phyloP scores from a whole-genome alignment of 2,797 vertebrate species.

The Anguilla marmorata region DNA sequence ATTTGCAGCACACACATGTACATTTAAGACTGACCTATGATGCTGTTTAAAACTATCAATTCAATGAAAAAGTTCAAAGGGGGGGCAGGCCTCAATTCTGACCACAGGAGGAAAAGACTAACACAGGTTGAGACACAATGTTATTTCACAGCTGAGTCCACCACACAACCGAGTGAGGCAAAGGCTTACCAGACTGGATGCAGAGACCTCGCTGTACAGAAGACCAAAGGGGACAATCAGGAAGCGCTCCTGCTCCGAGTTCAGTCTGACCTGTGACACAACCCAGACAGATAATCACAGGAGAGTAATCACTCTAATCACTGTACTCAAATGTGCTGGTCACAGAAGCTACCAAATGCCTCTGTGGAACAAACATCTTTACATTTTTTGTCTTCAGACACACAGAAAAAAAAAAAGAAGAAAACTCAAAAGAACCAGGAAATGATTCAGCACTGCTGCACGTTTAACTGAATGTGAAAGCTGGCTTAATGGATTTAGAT shows the following conservation, averaged over 20 bases:
- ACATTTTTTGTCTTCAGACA: neutral
- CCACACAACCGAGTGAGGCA: neutral
- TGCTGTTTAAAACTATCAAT: neutral
- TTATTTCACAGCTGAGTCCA: neutral
- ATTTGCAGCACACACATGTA: neutral
- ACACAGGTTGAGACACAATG: too few relatives aligned
- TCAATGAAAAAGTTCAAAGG: neutral
- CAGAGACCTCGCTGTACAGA: slow-evolving; percentile 95
- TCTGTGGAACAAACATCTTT: neutral
- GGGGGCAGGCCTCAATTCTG: neutral
- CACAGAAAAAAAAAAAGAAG: neutral
- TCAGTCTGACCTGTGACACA: slow-evolving; percentile 83
- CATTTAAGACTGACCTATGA: neutral
- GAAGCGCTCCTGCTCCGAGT: slow-evolving; percentile 91
- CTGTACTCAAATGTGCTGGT: neutral
- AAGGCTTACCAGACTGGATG: slow-evolving; percentile 90
- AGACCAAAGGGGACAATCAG: slow-evolving; percentile 95
- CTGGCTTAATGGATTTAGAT: neutral
- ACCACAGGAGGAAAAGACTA: neutral
- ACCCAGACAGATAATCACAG: neutral
- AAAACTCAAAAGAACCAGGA: neutral
- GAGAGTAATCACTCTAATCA: neutral
- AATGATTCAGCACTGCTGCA: neutral
- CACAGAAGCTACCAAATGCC: neutral
- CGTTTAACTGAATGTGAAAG: neutral